Base-by-base conservation (phyloP, 2,888 invertebrate genomes). In the Neoscelio sp. region DNA sequence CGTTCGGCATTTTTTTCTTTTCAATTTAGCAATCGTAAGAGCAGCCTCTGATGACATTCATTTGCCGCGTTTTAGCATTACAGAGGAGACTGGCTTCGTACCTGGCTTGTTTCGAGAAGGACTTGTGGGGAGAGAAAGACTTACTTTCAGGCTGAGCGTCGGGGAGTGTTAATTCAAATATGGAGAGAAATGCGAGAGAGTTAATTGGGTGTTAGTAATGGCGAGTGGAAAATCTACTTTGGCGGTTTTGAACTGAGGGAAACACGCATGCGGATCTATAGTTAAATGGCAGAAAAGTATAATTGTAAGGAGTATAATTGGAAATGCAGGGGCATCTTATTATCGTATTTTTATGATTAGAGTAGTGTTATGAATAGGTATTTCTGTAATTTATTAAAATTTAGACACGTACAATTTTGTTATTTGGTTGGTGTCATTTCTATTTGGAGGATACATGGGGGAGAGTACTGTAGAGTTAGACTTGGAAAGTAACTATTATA, bases 1-100 rank as follows among this genome's bases (percentile, higher is more conserved):
- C 67, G 58, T 52, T 62, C 30, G 60, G 50, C 54, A 44, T 67
- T 75, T 67, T 40, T 60, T 60, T 60, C 60, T 75, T 74, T 74
- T 58, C 58, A 67, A 74, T 65, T 67, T 58, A 58, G 42, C 46
- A 58, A 73, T 44, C 46, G 20, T 30, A 33, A 73, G 46, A 46
- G 33, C 12, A 26, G 38, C 42, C 12, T 12, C 50, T 65, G 65
- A 74, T 65, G 58, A 74, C 54, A 38, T 58, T 48, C 65, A 65
- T 64, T 64, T 56, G 33, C 15, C 30, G 70, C 35, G 15, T 44
- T 67, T 67, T 13, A 44, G 30, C 10, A 33, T 35, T 10, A 54
- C 26, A 40, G 38, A 42, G 15, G 8, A 30, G 42, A 35, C 15
- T 30, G 42, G 56, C 23, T 13, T 15, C 0, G 28, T 18, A 4